Base-by-base conservation (phyloP, 2,888 invertebrate species). In the Glyphotaelius pellucidus region DNA sequence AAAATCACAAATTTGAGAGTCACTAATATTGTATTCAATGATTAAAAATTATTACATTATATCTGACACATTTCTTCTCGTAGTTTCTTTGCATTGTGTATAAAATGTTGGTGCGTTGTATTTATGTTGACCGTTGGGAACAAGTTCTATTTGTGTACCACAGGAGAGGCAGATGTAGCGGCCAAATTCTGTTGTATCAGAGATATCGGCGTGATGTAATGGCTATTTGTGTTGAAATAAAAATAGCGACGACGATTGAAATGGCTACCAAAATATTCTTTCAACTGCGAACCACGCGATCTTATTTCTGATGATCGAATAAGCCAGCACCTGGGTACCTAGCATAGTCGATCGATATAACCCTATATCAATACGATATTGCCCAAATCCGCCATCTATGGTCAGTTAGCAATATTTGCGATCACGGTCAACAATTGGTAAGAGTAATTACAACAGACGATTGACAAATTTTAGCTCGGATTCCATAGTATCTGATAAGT, bases 181-280 rank as follows among this genome's bases (percentile, higher is more conserved):
- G 86, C 86, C 42, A 86, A 42, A 35, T 25, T 83, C 42, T 86
- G 86, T 86, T 86, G 42, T 86, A 86, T 86, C 86, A 42, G 38
- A 38, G 86, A 86, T 42, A 86, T 86, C 42, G 47, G 86, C 14
- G 42, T 86, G 42, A 86, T 86, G 86, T 86, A 42, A 47, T 42
- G 42, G 38, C 38, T 86, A 86, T 86, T 86, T 86, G 25, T 67
- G 67, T 67, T 25, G 25, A 67, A 67, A 67, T 67, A 25, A 67
- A 67, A 67, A 25, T 81, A 32, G 32, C 31, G 14, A 32, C 81
- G 30, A 81, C 30, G 32, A n/a, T 67, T 67, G 67, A 67, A 67
- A 67, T 67, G 67, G 67, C 25, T 25, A 67, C 67, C 25, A 1
- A 67, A 67, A 67, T 25, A 25, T 67, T 67, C n/a, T 25, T 67